Base-by-base conservation (phyloP, 2,888 invertebrate species). In the Tinea pellionella region DNA sequence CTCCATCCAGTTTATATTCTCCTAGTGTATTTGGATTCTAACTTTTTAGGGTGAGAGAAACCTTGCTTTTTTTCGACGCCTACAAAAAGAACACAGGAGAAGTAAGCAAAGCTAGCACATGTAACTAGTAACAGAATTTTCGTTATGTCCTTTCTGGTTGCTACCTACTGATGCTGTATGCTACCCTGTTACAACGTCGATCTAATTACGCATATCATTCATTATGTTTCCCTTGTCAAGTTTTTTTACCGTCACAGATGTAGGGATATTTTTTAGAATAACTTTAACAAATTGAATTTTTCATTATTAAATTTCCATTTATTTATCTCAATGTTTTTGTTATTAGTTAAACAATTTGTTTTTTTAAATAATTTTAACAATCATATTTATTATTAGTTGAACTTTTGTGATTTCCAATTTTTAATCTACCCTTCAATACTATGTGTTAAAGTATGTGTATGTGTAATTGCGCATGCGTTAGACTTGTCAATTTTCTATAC, bases 171-270 rank as follows among this genome's bases (percentile, higher is more conserved):
- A 41, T 37, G 62, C 63, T 67, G 68, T 80, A 86, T 88, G 88
- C 63, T 78, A 63, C 71, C 88, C 87, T 87, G 72, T 71, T 84
- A 84, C 80, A 74, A 78, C 75, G 77, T 79, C 80, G 82, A 80
- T 85, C 85, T 87, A 87, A 86, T 88, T 88, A 88, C 88, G 88
- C 88, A 88, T 88, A 86, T 86, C 82, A 86, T 88, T 86, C 82
- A 86, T 88, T 86, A 83, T 47, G 41, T 11, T 42, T 42, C 29
- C 29, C 18, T 16, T 51, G 24, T 24, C 24, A 24, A 24, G 6
- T 6, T 24, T 24, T 2, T 24, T 3, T 24, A n/a, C n/a, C n/a
- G n/a, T n/a, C n/a, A n/a, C n/a, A n/a, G n/a, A n/a, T n/a, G n/a
- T n/a, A n/a, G n/a, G n/a, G n/a, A n/a, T n/a, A n/a, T n/a, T n/a